Conservation (phyloP, 2,797 vertebrate genomes). For the Galaxias olidus region DNA sequence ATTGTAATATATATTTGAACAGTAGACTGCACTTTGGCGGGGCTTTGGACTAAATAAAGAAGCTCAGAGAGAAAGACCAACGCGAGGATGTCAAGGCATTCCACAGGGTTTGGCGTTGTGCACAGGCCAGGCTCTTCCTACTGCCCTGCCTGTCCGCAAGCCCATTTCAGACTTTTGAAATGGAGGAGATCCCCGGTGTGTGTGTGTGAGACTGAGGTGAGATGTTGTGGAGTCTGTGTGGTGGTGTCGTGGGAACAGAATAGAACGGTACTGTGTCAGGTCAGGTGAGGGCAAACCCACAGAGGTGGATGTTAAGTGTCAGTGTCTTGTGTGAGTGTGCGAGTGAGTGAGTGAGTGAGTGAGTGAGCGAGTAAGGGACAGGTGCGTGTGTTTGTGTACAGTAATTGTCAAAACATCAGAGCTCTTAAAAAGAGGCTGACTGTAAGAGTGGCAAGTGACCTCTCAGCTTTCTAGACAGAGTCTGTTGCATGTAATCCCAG, state of each 20-base stretch:
- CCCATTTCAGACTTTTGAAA: too few species aligned
- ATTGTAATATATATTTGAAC: too few species aligned
- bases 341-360: not conserved
- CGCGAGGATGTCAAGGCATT: too few species aligned
- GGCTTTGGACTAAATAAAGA: not conserved
- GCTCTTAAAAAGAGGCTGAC: not conserved
- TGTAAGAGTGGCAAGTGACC: not conserved
- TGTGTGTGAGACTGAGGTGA: not conserved
- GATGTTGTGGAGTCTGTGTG: not conserved
- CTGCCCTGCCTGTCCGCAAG: too few species aligned
- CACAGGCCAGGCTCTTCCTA: too few species aligned
- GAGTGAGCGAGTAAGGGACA: not conserved
- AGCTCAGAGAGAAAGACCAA: too few species aligned
- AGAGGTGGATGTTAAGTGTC: not conserved
- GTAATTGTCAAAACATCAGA: not conserved
- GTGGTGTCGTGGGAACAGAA: constrained; percentile 3
- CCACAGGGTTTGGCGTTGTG: too few species aligned
- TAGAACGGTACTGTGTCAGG: constrained; percentile 4
- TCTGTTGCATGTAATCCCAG: not conserved
- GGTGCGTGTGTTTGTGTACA: constrained; percentile 1
- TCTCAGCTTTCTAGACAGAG: not conserved
- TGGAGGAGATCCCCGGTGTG: not conserved
- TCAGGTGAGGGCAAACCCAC: not conserved
- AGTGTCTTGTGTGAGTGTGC: not conserved
- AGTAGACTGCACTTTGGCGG: not conserved